A percentile compares a stretch with the other conserved stretches of the same genome.
Conservation (phyloP, 2,797 vertebrate genomes). For the Denticeps clupeoides region DNA sequence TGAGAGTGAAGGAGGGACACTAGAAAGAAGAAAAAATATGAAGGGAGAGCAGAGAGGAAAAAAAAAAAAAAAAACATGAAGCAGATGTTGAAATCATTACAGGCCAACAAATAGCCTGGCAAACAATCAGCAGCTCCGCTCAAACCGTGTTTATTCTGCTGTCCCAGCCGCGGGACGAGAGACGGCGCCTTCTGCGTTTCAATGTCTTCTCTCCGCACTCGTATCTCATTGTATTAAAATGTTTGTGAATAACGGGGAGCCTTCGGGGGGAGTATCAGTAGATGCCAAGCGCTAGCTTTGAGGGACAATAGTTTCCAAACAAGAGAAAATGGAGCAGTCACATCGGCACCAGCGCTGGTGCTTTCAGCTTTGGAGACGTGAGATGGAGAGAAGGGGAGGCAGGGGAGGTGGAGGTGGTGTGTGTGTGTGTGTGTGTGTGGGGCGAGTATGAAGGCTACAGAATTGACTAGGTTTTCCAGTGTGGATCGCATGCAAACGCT, state of each 20-base stretch:
- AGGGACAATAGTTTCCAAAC: conserved; percentile 43
- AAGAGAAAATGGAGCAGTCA: neutral
- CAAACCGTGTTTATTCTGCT: conserved; percentile 8
- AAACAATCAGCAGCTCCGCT: conserved; percentile 9
- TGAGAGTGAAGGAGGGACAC: neutral
- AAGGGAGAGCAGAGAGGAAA: conserved; percentile 6
- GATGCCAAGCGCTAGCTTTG: conserved; percentile 38
- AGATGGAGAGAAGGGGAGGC: neutral
- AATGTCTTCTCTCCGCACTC: neutral
- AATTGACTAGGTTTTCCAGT: conserved; percentile 12
- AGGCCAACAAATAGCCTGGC: conserved; percentile 10
- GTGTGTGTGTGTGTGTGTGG: neutral
- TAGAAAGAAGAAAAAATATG: conserved; percentile 2
- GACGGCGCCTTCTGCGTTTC: neutral
- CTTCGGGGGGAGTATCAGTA: conserved; percentile 31
- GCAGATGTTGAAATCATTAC: conserved; percentile 4
- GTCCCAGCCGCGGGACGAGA: neutral
- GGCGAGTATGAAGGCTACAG: neutral
- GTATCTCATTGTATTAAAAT: neutral
- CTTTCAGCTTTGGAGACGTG: neutral
- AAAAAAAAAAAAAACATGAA: conserved; percentile 18
- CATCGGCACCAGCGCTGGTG: neutral
- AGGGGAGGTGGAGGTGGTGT: neutral
- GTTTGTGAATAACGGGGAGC: conserved; percentile 5
- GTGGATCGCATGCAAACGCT: conserved; percentile 12